Evolutionary conservation across 2,113 vertebrate genomes (phyloP).

Genomic region (Isichthys henryi): DNA sequence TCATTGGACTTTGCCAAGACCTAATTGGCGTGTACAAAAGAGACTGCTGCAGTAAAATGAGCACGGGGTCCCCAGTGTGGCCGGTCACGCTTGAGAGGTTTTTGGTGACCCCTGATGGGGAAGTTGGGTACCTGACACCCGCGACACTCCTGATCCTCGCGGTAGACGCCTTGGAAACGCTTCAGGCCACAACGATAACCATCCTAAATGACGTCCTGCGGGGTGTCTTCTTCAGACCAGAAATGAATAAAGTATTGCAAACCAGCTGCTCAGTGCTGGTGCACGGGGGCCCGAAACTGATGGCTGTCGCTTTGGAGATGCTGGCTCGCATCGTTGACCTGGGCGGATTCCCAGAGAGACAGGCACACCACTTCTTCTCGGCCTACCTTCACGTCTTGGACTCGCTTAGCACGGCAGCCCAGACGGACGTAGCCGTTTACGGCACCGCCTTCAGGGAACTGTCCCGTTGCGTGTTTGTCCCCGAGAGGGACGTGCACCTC

Average conservation of each 20-base stretch:
- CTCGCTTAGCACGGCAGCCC: conserved; percentile 47
- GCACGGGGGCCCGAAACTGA: conserved; percentile 63
- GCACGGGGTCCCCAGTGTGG: conserved; percentile 53
- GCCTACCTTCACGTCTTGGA: conserved; percentile 71
- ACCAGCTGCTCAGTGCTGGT: conserved; percentile 71
- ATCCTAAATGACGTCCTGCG: conserved; percentile 66
- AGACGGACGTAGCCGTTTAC: conserved; percentile 51
- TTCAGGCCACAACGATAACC: conserved; percentile 61
- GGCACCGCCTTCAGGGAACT: conserved; percentile 69
- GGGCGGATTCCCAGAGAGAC: conserved; percentile 70
- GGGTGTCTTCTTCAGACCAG: conserved; percentile 68
- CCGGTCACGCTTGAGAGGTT: conserved; percentile 67
- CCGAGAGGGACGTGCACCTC: conserved; percentile 49
- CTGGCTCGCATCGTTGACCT: conserved; percentile 68
- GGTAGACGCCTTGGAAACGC: conserved; percentile 67
- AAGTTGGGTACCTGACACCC: conserved; percentile 63
- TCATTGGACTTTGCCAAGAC: conserved; percentile 72
- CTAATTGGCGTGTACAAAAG: conserved; percentile 60
- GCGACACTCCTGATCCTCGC: conserved; percentile 64
- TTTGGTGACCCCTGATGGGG: conserved; percentile 44
- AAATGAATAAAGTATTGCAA: conserved; percentile 68
- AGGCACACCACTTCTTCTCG: conserved; percentile 69
- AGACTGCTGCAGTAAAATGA: conserved; percentile 30
- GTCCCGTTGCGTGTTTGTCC: conserved; percentile 66
- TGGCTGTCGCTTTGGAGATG: conserved; percentile 60